Percentiles rank a stretch among this genome's conserved stretches.
Conservation (phyloP, 2,888 invertebrate genomes). For the Plebejus anna region DNA sequence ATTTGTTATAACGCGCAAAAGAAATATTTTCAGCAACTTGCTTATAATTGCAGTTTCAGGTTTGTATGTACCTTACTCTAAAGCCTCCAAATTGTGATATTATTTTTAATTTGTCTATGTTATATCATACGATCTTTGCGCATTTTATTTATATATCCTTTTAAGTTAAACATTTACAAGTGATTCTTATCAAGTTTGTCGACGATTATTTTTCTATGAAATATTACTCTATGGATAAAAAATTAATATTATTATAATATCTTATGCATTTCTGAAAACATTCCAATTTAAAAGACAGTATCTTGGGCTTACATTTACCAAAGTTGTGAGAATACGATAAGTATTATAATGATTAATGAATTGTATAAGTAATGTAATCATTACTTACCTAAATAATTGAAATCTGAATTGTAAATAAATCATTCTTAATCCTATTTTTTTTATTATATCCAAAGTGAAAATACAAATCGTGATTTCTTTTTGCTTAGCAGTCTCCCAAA, state of each 20-base stretch:
- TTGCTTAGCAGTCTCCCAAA: background rate
- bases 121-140: background rate
- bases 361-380: background rate
- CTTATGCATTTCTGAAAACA: constrained; percentile 1
- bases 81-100: constrained; percentile 1
- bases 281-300: background rate
- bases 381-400: background rate
- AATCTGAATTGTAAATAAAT: constrained; percentile 7
- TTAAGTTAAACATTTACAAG: background rate
- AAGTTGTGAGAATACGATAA: background rate
- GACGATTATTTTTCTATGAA: background rate
- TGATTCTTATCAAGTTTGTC: background rate
- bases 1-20: constrained; percentile 11
- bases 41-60: background rate
- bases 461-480: no score
- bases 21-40: background rate
- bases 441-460: background rate
- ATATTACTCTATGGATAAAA: background rate
- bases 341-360: background rate
- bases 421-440: background rate
- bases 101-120: background rate
- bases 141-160: background rate
- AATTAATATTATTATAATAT: background rate
- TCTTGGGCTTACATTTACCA: constrained; percentile 4
- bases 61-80: background rate